Base-by-base conservation (phyloP, 2,888 invertebrate genomes). In the Anoplius nigerrimus region DNA sequence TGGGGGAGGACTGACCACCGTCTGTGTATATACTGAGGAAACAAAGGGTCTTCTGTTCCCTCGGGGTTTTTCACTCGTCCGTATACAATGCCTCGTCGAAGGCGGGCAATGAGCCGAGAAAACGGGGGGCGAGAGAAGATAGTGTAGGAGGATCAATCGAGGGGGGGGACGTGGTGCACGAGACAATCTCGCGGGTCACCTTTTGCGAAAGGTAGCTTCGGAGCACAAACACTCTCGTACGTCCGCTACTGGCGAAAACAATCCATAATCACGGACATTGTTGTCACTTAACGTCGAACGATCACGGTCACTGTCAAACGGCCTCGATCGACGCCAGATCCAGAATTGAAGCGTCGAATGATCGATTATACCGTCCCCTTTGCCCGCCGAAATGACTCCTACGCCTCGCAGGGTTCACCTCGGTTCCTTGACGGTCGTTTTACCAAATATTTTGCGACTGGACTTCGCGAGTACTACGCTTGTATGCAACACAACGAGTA, bases 191-290 rank as follows among this genome's bases (percentile, higher is more conserved):
- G 24, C 2, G 34, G 58, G 58, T 69, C 66, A 66, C 63, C 70
- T 64, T 24, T 11, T 34, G 34, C 34, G 8, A 34, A 66, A 75
- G 57, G 62, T 55, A 78, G 56, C 59, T 42, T n/a, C n/a, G n/a
- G n/a, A n/a, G 42, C 56, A 54, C 59, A 59, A 61, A 66, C 62
- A 59, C 57, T 69, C 16, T 18, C 57, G 55, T 54, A 64, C 69
- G 69, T 80, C 81, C 83, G 84, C 83, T 87, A 86, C 79, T 86
- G 84, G 73, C 79, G 81, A 83, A 83, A 83, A 86, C 84, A 86
- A 87, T 87, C 87, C 87, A 87, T 87, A 79, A 82, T 83, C 80
- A 80, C 81, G 72, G 81, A 84, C 86, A 87, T 87, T 77, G 76
- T 83, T 80, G 76, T 77, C 79, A 70, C 76, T 72, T 45, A 52